These are phyloP conservation scores for Antitype chi DNA, from an alignment of 2,888 invertebrate species.

Conservation along the genomic window DNA sequence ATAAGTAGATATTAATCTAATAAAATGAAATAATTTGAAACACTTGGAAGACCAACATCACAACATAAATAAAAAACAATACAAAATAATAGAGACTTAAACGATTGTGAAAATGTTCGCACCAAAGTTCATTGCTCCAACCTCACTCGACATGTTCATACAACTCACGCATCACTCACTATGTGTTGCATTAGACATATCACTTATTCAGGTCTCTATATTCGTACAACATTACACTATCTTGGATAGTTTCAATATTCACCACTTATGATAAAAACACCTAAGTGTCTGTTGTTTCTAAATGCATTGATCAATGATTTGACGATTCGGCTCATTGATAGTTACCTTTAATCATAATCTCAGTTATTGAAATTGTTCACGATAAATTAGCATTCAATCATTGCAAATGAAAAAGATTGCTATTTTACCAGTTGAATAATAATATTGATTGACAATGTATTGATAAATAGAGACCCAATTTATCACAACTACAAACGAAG, in stretches of 20 bases:
- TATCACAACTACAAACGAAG: slow-evolving; percentile 31
- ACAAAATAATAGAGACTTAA: slow-evolving; percentile 79
- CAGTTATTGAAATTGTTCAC: slow-evolving; percentile 37
- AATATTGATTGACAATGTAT: slow-evolving; percentile 25
- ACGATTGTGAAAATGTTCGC: slow-evolving; percentile 78
- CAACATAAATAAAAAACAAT: slow-evolving; percentile 89
- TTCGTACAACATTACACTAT: slow-evolving; percentile 38
- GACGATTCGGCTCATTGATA: slow-evolving; percentile 19
- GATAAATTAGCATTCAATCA: slow-evolving; percentile 17
- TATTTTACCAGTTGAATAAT: slow-evolving; percentile 29
- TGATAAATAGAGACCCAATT: slow-evolving; percentile 42
- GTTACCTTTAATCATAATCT: slow-evolving; percentile 45
- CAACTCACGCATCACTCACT: slow-evolving; percentile 27
- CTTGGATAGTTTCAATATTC: slow-evolving; percentile 44
- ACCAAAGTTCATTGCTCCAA: slow-evolving; percentile 72
- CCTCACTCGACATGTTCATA: slow-evolving; percentile 35
- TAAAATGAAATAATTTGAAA: slow-evolving; percentile 82
- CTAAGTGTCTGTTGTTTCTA: slow-evolving; percentile 37
- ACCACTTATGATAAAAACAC: slow-evolving; percentile 34
- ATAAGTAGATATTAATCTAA: slow-evolving; percentile 82
- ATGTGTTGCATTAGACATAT: slow-evolving; percentile 52
- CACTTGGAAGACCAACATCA: slow-evolving; percentile 90
- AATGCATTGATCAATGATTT: slow-evolving; percentile 54
- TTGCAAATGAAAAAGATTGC: slow-evolving; percentile 2
- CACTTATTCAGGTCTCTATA: slow-evolving; percentile 53